Percentiles rank a stretch among this genome's conserved stretches.
These are phyloP conservation scores for Drosophila paramelanica DNA, from an alignment of 2,888 invertebrate species.

Conservation along the genomic window DNA sequence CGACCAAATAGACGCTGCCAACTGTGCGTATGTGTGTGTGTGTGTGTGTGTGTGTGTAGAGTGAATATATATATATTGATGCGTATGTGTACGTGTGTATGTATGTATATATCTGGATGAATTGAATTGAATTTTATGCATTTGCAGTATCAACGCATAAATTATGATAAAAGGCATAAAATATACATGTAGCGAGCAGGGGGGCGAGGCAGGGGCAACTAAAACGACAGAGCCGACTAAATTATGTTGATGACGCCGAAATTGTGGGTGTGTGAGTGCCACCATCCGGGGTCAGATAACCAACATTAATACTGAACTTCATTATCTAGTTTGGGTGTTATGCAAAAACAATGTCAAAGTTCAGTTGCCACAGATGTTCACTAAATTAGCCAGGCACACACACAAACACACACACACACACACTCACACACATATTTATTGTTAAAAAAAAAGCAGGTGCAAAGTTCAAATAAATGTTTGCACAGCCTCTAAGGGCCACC, in stretches of 20 bases:
- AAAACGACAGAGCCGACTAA: slow-evolving; percentile 54
- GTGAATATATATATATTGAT: slow-evolving; percentile 3
- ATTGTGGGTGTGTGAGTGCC: slow-evolving; percentile 7
- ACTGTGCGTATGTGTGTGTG: slow-evolving; percentile 6
- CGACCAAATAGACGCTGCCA: slow-evolving; percentile 28
- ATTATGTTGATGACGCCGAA: slow-evolving; percentile 57
- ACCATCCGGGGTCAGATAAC: slow-evolving; percentile 18
- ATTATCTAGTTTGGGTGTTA: slow-evolving; percentile 28
- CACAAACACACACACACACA: neutral
- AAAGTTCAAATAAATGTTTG: slow-evolving; percentile 61
- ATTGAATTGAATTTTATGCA: slow-evolving; percentile 73
- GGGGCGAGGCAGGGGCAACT: slow-evolving; percentile 11
- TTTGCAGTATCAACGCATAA: slow-evolving; percentile 69
- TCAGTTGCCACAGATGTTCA: slow-evolving; percentile 61
- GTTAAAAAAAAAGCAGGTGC: slow-evolving; percentile 22
- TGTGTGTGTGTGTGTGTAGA: neutral
- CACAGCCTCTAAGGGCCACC: slow-evolving; percentile 51
- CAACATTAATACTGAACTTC: slow-evolving; percentile 35
- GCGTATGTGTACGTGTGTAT: slow-evolving; percentile 9
- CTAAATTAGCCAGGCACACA: slow-evolving; percentile 48
- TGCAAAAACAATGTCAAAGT: slow-evolving; percentile 62
- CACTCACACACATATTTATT: slow-evolving; percentile 34
- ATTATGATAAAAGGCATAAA: slow-evolving; percentile 73
- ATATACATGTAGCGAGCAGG: slow-evolving; percentile 39
- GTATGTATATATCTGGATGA: slow-evolving; percentile 29